These are phyloP conservation scores for Micronycteris hirsuta DNA, from an alignment of 2,113 vertebrate genomes.

Conservation along the genomic window DNA sequence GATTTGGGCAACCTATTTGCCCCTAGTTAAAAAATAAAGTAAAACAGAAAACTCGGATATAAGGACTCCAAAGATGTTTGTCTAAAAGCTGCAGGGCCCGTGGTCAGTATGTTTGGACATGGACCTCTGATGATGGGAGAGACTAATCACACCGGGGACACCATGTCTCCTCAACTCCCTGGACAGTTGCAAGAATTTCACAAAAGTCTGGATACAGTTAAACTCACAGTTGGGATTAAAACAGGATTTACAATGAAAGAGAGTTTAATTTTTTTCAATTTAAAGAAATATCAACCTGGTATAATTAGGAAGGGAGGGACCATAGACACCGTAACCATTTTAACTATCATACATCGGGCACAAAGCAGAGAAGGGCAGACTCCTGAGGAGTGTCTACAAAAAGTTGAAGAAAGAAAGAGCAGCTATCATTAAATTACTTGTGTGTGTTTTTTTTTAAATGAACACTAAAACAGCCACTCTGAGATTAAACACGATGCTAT, in stretches of 20 bases:
- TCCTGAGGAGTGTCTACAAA: neutral
- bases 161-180: neutral
- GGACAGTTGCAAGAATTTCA: neutral
- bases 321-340: neutral
- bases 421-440: neutral
- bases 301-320: neutral
- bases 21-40: constrained; percentile 48
- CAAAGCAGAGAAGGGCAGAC: neutral
- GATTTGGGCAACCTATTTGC: neutral
- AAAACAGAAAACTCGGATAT: neutral
- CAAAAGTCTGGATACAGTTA: neutral
- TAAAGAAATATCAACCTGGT: constrained; percentile 21
- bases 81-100: neutral
- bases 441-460: neutral
- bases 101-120: neutral
- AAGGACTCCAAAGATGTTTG: neutral
- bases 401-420: neutral
- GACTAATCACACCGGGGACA: neutral
- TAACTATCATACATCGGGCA: neutral
- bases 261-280: neutral
- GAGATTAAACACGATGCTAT: neutral
- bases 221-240: neutral
- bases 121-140: neutral
- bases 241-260: neutral
- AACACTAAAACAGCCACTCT: neutral